phyloP scores from a whole-genome alignment of 2,113 vertebrate species.

The Lates calcarifer region DNA sequence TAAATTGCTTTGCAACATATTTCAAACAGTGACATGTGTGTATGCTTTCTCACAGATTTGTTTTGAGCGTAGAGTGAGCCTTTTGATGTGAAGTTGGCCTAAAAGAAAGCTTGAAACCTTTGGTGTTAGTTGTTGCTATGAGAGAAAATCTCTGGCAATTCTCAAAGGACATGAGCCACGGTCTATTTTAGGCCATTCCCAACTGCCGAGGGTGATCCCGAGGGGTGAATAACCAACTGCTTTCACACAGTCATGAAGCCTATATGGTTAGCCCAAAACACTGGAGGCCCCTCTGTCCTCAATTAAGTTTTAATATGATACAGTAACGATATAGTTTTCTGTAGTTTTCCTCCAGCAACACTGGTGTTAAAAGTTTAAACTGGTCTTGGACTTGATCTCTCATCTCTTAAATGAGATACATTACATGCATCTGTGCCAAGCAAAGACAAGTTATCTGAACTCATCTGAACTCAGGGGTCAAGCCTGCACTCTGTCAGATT shows the following conservation, averaged over 20 bases:
- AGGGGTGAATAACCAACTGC: constrained; percentile 71
- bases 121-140: constrained; percentile 55
- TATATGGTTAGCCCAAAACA: constrained; percentile 49
- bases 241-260: constrained; percentile 72
- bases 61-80: constrained; percentile 18
- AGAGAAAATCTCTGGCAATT: constrained; percentile 72
- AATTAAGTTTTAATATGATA: constrained; percentile 53
- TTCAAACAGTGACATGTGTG: constrained; percentile 32
- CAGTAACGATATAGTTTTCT: constrained; percentile 23
- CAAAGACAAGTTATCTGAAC: constrained; percentile 62
- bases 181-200: constrained; percentile 75
- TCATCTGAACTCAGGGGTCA: constrained; percentile 53
- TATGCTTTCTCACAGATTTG: constrained; percentile 28
- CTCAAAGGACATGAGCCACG: constrained; percentile 68
- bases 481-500: constrained; percentile 67
- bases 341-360: background rate
- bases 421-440: constrained; percentile 45
- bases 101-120: constrained; percentile 43
- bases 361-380: constrained; percentile 23
- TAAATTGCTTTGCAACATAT: constrained; percentile 26
- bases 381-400: background rate
- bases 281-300: constrained; percentile 32
- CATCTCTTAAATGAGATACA: constrained; percentile 39
- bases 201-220: constrained; percentile 67
- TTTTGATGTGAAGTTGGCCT: constrained; percentile 48